Evolutionary conservation across 2,888 invertebrate species (phyloP), one percentile per base, ranked within the genome.

Genomic region (Dryobota labecula): DNA sequence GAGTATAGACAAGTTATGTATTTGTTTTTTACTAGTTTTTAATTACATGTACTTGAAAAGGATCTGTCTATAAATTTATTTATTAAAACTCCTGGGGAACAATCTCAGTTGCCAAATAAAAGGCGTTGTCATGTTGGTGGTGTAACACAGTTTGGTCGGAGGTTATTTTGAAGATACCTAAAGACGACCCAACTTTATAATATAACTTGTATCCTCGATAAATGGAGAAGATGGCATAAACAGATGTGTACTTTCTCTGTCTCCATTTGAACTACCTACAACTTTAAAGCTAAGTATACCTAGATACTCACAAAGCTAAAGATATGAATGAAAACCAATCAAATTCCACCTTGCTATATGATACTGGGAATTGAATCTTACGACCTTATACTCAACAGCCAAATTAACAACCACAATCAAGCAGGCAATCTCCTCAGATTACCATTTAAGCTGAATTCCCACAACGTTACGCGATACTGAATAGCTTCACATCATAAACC

Each of bases 401-500:
- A 30, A 36, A 68, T 75, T 30, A 27, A 20, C 62, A 27, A 54
- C 61, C 62, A 67, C 78, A 78, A 73, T 66, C 27, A 66, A 72
- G 24, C 43, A 18, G 1, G 33, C 54, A 62, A 78, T 73, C 61
- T 66, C 33, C 49, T 71, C 43, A 24, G 51, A 70, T 75, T 75
- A 62, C 54, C 33, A 70, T 24, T 24, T 62, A 70, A 75, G 38
- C 62, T 36, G 47, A 63, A 58, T 77, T 73, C 33, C 62, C 68
- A 36, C 54, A 67, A 62, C 15, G 54, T 77, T 81, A 73, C 66
- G 68, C 69, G 81, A 81, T 77, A 66, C 13, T 24, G 38, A 77
- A 77, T 69, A 68, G 63, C 45, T 73, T 76, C 56, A 45, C 63
- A 60, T 77, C 53, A 54, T 79, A 80, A 80, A 69, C 2, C 24